Percentiles rank a stretch among this genome's conserved stretches.
Evolutionary conservation across 2,888 invertebrate genomes (phyloP).

Genomic region (Mesoligia furuncula): DNA sequence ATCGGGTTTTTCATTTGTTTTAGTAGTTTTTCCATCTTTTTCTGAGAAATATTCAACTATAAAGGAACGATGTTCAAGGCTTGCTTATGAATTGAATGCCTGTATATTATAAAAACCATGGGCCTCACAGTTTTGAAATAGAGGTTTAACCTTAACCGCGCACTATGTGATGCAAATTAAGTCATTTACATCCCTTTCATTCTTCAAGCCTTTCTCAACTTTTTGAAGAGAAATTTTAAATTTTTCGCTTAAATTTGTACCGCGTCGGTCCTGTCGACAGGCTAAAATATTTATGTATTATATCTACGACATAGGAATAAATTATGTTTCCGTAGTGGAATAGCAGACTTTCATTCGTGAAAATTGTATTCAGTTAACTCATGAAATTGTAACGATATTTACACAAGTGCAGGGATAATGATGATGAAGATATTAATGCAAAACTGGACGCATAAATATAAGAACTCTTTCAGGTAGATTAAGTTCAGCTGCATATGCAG

Average conservation of each 20-base stretch:
- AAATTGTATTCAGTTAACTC: neutral
- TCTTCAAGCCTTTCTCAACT: slow-evolving; percentile 69
- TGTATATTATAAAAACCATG: slow-evolving; percentile 9
- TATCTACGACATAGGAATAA: slow-evolving; percentile 38
- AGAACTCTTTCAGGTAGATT: too few relatives aligned
- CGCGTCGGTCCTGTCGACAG: slow-evolving; percentile 17
- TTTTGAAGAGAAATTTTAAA: slow-evolving; percentile 55
- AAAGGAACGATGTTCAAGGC: slow-evolving; percentile 2
- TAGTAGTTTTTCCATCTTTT: neutral
- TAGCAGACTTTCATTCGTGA: slow-evolving; percentile 15
- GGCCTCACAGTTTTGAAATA: slow-evolving; percentile 38
- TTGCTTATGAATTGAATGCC: slow-evolving; percentile 13
- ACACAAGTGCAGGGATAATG: neutral
- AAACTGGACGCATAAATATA: neutral
- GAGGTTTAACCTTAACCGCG: slow-evolving; percentile 47
- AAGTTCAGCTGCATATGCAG: too few relatives aligned
- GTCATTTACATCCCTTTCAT: slow-evolving; percentile 82
- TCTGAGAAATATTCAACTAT: neutral
- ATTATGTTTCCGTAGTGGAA: slow-evolving; percentile 27
- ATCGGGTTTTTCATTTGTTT: neutral
- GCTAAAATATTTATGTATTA: slow-evolving; percentile 48
- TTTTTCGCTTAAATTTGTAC: slow-evolving; percentile 37
- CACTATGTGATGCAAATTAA: slow-evolving; percentile 82
- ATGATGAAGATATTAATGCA: too few relatives aligned
- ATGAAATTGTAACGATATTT: slow-evolving; percentile 3